A percentile compares a stretch with the other conserved stretches of the same genome.
These are phyloP conservation scores for Euproctis similis DNA, from an alignment of 2,888 invertebrate genomes.

Conservation along the genomic window DNA sequence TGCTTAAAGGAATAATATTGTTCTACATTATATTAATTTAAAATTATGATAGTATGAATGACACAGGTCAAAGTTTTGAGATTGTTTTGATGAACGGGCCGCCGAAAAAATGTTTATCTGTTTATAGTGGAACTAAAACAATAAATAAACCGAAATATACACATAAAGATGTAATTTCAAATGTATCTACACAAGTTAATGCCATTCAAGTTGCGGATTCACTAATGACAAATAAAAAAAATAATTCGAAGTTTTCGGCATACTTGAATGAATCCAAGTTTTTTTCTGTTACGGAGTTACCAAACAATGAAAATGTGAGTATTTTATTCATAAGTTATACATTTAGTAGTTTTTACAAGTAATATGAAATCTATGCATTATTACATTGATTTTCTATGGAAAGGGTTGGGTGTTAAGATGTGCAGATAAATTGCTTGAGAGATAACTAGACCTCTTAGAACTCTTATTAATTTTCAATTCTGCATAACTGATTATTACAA, in stretches of 20 bases:
- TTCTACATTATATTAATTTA: too few species aligned
- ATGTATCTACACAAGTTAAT: constrained; percentile 44
- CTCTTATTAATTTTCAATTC: too few species aligned
- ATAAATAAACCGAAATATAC: constrained; percentile 12
- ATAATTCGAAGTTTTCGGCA: constrained; percentile 9
- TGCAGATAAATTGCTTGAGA: too few species aligned
- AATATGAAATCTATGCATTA: too few species aligned
- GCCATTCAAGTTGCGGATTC: constrained; percentile 47
- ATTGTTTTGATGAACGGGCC: constrained; percentile 26
- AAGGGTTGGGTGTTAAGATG: too few species aligned
- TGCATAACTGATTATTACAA: too few species aligned
- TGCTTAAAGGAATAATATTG: too few species aligned
- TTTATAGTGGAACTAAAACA: constrained; percentile 29
- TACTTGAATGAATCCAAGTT: constrained; percentile 29
- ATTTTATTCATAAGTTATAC: too few species aligned
- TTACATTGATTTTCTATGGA: too few species aligned
- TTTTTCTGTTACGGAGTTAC: constrained; percentile 33
- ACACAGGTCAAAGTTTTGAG: constrained; percentile 29
- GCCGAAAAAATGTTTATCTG: constrained; percentile 13
- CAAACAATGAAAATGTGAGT: constrained; percentile 28
- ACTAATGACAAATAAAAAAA: constrained; percentile 13
- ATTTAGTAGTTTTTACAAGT: too few species aligned
- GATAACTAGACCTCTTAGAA: too few species aligned
- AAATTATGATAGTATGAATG: too few species aligned
- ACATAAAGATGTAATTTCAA: constrained; percentile 40